phyloP scores from a whole-genome alignment of 2,113 vertebrate genomes.

The Xyliphius kryptos region DNA sequence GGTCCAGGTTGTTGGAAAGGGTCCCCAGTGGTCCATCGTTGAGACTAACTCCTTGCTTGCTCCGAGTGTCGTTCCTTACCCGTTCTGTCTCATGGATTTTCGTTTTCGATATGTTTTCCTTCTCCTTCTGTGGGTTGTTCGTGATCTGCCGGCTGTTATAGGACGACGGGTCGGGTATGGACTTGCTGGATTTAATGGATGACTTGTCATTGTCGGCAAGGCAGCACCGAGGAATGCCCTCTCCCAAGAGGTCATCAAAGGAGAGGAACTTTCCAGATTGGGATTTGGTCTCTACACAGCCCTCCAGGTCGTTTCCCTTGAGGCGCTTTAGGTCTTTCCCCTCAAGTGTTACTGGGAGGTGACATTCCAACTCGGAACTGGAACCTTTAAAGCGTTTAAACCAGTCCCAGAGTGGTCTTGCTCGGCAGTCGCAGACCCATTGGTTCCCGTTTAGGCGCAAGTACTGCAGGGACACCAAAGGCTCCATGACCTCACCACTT shows the following conservation, averaged over 20 bases:
- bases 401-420: conserved; percentile 92
- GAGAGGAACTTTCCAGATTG: conserved; percentile 67
- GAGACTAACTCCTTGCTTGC: conserved; percentile 75
- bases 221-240: conserved; percentile 76
- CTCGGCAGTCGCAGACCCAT: conserved; percentile 96
- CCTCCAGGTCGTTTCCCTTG: conserved; percentile 75
- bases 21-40: conserved; percentile 89
- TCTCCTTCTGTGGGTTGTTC: conserved; percentile 81
- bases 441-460: conserved; percentile 92
- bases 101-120: conserved; percentile 86
- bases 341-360: conserved; percentile 70
- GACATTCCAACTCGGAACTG: conserved; percentile 86
- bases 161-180: conserved; percentile 62
- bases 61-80: conserved; percentile 79
- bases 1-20: conserved; percentile 79
- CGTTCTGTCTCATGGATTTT: conserved; percentile 72
- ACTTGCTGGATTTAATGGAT: conserved; percentile 80
- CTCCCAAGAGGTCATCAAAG: conserved; percentile 61
- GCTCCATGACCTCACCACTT: conserved; percentile 80
- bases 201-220: conserved; percentile 83
- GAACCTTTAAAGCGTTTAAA: conserved; percentile 94
- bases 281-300: conserved; percentile 75
- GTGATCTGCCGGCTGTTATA: conserved; percentile 78
- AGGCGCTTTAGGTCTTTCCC: conserved; percentile 84
- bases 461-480: conserved; percentile 83